Conservation (phyloP, 2,888 invertebrate species). For the Conops quadrifasciatus region DNA sequence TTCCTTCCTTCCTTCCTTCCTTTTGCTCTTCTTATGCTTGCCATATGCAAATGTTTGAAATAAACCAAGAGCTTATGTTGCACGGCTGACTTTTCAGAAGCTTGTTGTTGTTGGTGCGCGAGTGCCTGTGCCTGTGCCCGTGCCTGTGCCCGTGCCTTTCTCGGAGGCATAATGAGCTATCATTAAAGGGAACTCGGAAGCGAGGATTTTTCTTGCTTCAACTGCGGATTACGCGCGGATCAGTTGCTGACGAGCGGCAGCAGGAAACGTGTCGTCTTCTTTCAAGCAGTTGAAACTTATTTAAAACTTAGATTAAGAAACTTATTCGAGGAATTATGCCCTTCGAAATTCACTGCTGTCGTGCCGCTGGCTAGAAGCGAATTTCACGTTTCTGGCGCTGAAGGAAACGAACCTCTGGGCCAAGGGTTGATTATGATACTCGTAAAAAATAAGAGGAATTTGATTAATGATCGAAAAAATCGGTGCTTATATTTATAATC, state of each 20-base stretch:
- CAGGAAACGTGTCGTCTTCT: background rate
- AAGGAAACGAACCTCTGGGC: background rate
- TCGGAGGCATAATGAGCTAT: constrained; percentile 32
- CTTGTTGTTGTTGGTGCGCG: background rate
- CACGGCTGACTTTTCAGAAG: background rate
- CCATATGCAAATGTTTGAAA: constrained; percentile 1
- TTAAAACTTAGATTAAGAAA: constrained; percentile 41
- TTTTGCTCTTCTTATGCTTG: background rate
- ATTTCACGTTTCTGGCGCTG: background rate
- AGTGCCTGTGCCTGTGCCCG: background rate
- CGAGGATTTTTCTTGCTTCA: background rate
- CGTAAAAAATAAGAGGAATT: no score
- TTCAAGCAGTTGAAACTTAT: constrained; percentile 38
- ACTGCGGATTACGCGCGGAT: background rate
- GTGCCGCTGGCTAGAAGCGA: background rate
- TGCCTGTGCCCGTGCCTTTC: background rate
- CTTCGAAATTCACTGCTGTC: constrained; percentile 5
- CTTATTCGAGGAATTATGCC: constrained; percentile 36
- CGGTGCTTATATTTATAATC: no score
- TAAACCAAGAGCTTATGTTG: constrained; percentile 11
- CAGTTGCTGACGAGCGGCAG: constrained; percentile 9
- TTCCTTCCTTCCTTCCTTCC: background rate
- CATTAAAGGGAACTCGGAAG: constrained; percentile 24
- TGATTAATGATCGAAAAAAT: no score
- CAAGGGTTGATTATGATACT: no score